Evolutionary conservation across 2,113 vertebrate genomes (phyloP).

Genomic region (Ovibos moschatus): DNA sequence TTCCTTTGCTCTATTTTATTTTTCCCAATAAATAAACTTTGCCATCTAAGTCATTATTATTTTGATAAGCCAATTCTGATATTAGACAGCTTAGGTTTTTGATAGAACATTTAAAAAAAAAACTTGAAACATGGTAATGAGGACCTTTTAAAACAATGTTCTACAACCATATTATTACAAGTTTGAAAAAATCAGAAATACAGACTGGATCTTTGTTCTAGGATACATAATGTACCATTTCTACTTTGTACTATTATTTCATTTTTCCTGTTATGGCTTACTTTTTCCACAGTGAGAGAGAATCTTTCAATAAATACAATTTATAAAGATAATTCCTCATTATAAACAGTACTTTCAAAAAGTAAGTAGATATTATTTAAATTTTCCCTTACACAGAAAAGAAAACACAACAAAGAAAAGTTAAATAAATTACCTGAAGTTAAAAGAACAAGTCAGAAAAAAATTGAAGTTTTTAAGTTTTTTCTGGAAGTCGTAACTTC

Average conservation of each 20-base stretch:
- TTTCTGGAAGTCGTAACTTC: neutral
- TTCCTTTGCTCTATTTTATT: neutral
- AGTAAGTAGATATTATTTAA: neutral
- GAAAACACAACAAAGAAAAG: constrained; percentile 17
- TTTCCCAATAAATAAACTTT: neutral
- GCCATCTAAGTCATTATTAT: neutral
- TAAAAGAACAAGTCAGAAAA: neutral
- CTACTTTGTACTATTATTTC: neutral
- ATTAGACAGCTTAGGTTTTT: neutral
- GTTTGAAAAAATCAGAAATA: neutral
- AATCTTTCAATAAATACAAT: neutral
- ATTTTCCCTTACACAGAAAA: neutral
- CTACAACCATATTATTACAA: neutral
- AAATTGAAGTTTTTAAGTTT: neutral
- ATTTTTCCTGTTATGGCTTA: neutral
- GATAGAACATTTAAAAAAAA: neutral
- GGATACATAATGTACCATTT: neutral
- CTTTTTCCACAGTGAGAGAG: neutral
- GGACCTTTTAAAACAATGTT: neutral
- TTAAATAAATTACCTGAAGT: constrained; percentile 27
- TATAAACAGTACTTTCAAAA: neutral
- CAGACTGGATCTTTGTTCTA: neutral
- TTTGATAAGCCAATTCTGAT: neutral
- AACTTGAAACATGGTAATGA: neutral
- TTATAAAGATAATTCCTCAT: neutral